Base-by-base conservation (phyloP, 2,888 invertebrate genomes). In the Clitarchus hookeri region DNA sequence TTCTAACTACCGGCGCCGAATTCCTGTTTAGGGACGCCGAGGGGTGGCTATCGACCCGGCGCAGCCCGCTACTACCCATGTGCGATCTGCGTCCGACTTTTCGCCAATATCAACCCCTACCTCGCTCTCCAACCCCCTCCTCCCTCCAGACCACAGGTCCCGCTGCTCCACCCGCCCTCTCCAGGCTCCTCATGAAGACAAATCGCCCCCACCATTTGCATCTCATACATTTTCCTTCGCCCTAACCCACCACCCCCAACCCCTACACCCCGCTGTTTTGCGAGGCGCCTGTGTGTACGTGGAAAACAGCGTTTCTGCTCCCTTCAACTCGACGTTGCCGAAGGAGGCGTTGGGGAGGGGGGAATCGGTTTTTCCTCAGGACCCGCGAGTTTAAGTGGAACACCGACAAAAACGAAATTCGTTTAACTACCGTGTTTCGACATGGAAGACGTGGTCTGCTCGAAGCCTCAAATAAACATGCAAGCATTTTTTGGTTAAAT, bases 141-240 rank as follows among this genome's bases (percentile, higher is more conserved):
- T 19, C 16, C n/a, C 65, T 23, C 65, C 65, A 65, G 65, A 65
- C 23, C 65, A n/a, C 65, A 65, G 16, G n/a, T 19, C 53, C 8
- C 53, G 53, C 19, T 16, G 19, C 19, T 19, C 53, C 3, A 23
- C 65, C 65, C 65, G 23, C 19, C 65, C 65, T 65, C n/a, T n/a
- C 65, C 65, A 65, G 65, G 3, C 65, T 65, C 65, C 65, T 65
- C 65, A 65, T 65, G 65, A 65, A n/a, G 65, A 65, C 65, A 65
- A 65, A 65, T 65, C 65, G 65, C 65, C 65, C 65, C 65, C 65
- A 23, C 19, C 65, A 65, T 65, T 65, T 65, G 65, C 65, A 65
- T 65, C 65, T 65, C 65, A 65, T 65, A 65, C 65, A 65, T 65
- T 65, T 65, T 65, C 65, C 65, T 65, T n/a, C 65, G 65, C 65